Conservation (phyloP, 2,113 vertebrate genomes). For the Bos indicus region DNA sequence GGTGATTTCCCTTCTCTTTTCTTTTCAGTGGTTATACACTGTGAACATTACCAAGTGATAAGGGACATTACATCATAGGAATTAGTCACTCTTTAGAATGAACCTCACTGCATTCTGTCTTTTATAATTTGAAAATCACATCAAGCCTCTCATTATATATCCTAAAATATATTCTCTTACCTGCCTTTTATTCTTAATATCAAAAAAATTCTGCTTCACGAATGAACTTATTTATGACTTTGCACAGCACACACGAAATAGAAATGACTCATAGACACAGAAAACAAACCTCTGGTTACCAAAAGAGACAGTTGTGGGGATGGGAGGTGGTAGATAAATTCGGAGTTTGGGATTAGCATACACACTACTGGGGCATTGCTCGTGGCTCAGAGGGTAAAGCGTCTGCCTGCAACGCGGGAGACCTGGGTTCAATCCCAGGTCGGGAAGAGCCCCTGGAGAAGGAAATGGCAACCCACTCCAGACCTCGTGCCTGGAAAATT, state of each 20-base stretch:
- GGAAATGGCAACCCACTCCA: neutral
- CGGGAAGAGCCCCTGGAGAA: neutral
- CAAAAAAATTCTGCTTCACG: neutral
- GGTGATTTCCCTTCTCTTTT: neutral
- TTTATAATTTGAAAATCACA: neutral
- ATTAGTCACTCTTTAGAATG: neutral
- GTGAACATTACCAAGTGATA: neutral
- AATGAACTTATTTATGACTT: neutral
- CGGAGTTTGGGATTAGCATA: neutral
- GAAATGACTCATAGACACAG: neutral
- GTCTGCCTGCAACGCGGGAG: accelerated
- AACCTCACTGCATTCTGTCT: neutral
- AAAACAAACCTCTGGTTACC: neutral
- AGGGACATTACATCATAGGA: neutral
- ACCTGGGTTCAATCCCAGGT: accelerated
- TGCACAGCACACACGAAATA: neutral
- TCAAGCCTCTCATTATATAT: neutral
- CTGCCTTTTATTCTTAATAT: neutral
- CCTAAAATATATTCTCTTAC: neutral
- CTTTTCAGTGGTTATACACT: neutral
- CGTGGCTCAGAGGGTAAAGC: accelerated
- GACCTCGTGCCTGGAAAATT: neutral
- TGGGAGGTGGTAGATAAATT: neutral
- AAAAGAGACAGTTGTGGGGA: neutral
- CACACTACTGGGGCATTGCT: neutral